phyloP scores from a whole-genome alignment of 2,888 invertebrate genomes.

The Spilosoma lubricipeda region DNA sequence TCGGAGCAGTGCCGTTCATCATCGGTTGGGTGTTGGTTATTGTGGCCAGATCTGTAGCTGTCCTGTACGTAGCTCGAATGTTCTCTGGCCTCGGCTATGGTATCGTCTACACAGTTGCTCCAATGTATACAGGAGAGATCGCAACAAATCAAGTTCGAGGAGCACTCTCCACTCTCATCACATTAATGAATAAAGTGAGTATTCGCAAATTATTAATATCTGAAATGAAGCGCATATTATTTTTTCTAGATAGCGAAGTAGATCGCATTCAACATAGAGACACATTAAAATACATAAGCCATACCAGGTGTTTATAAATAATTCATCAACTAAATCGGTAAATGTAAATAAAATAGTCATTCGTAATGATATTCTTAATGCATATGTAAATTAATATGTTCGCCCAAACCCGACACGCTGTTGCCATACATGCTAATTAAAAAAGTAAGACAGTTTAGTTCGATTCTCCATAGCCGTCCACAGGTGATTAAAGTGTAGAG shows the following conservation, averaged over 20 bases:
- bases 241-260: constrained; percentile 22
- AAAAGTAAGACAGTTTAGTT: not conserved
- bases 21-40: constrained; percentile 88
- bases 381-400: not conserved
- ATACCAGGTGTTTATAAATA: constrained; percentile 48
- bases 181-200: constrained; percentile 85
- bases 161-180: constrained; percentile 87
- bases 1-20: constrained; percentile 87
- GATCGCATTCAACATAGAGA: constrained; percentile 38
- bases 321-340: constrained; percentile 41
- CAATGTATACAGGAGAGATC: constrained; percentile 88
- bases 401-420: not conserved
- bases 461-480: no score
- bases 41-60: constrained; percentile 83
- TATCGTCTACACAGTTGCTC: constrained; percentile 87
- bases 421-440: not conserved
- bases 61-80: constrained; percentile 87
- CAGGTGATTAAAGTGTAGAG: not conserved
- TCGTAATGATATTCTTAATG: not conserved
- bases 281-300: constrained; percentile 48
- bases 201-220: constrained; percentile 23
- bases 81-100: constrained; percentile 89
- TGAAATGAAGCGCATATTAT: constrained; percentile 16
- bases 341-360: constrained; percentile 16
- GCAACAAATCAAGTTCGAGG: constrained; percentile 87